phyloP scores from a whole-genome alignment of 2,113 vertebrate genomes.

The Grammomys dolichurus region DNA sequence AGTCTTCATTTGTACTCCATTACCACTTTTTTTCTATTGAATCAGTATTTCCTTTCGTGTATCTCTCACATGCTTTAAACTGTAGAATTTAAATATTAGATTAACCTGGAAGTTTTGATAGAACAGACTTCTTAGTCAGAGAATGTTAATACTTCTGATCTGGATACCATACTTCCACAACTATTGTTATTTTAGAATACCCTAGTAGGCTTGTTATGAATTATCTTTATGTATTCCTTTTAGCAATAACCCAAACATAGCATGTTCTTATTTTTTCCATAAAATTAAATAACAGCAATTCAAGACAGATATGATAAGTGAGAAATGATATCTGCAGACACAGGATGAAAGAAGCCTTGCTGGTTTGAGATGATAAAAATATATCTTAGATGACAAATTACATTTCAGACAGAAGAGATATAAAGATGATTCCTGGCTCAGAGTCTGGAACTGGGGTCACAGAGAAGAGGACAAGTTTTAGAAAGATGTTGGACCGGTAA shows the following conservation, averaged over 20 bases:
- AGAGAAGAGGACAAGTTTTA: background rate
- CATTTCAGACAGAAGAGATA: conserved; percentile 43
- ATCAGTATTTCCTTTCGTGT: background rate
- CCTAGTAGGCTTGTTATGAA: background rate
- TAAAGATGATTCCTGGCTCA: background rate
- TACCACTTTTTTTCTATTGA: background rate
- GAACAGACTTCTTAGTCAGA: background rate
- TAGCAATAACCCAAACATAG: conserved; percentile 13
- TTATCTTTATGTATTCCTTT: conserved; percentile 4
- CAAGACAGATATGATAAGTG: conserved; percentile 37
- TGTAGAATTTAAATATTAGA: background rate
- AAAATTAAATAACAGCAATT: conserved; percentile 15
- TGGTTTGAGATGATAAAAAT: conserved; percentile 27
- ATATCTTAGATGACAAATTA: conserved; percentile 17
- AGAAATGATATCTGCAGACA: conserved; percentile 40
- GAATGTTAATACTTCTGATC: background rate
- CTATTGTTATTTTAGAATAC: background rate
- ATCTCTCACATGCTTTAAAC: background rate
- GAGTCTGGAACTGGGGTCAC: background rate
- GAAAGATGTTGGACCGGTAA: background rate
- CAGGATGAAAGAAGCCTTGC: background rate
- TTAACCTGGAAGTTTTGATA: background rate
- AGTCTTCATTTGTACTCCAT: background rate
- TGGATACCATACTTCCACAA: background rate
- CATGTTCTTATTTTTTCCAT: conserved; percentile 53